Conservation (phyloP, 1,140 invertebrate species). For the Epicauta chinensis region DNA sequence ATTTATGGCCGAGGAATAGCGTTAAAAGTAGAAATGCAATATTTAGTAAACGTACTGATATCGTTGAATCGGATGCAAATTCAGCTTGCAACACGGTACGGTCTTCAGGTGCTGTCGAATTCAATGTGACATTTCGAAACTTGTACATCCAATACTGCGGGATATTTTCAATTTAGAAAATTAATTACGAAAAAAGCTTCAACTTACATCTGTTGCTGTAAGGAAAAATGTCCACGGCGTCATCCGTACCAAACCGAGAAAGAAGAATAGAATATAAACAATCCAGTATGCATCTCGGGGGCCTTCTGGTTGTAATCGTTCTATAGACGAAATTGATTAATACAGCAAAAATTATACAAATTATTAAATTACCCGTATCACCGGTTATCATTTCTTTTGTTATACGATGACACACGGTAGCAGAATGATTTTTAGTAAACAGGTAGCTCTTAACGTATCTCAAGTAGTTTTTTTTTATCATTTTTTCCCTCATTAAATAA, state of each 20-base stretch:
- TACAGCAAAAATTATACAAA: too few species aligned
- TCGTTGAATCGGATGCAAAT: background rate
- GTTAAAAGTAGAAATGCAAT: background rate
- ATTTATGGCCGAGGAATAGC: background rate
- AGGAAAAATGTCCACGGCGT: conserved; percentile 3
- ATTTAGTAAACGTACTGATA: background rate
- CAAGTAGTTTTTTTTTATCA: too few species aligned
- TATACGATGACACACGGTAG: too few species aligned
- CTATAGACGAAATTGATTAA: too few species aligned
- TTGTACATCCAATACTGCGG: conserved; percentile 10
- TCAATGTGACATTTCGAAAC: background rate
- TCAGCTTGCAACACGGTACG: background rate
- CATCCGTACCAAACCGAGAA: background rate
- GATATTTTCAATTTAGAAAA: background rate
- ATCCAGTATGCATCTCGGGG: background rate
- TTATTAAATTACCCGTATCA: too few species aligned
- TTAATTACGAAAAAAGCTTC: too few species aligned
- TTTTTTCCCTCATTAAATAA: too few species aligned
- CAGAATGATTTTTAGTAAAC: too few species aligned
- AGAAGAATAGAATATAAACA: background rate
- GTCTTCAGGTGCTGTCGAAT: background rate
- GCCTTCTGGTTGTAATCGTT: too few species aligned
- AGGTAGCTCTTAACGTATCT: too few species aligned
- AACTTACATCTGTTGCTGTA: conserved; percentile 7
- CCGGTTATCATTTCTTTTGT: too few species aligned